phyloP scores from a whole-genome alignment of 2,888 invertebrate genomes.

The Drosophila paranaensis region DNA sequence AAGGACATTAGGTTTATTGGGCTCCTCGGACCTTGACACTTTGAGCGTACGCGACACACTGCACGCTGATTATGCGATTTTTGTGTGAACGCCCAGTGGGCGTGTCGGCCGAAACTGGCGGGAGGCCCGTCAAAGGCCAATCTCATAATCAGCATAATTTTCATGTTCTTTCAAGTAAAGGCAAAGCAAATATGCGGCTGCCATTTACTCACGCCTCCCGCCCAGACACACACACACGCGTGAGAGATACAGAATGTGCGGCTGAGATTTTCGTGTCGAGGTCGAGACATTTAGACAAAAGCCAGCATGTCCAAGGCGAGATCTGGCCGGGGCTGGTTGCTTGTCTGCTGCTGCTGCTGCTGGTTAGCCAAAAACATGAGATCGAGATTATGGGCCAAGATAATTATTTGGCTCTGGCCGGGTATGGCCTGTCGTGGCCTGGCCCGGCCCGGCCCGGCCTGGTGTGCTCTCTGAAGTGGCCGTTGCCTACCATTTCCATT shows the following conservation, averaged over 20 bases:
- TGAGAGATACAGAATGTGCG: slow-evolving; percentile 8
- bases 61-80: slow-evolving; percentile 28
- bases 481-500: slow-evolving; percentile 34
- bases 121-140: slow-evolving; percentile 53
- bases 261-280: slow-evolving; percentile 61
- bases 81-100: slow-evolving; percentile 41
- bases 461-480: slow-evolving; percentile 44
- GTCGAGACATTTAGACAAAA: slow-evolving; percentile 53
- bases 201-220: slow-evolving; percentile 17
- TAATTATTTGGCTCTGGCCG: slow-evolving; percentile 70
- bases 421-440: slow-evolving; percentile 44
- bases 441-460: slow-evolving; percentile 35
- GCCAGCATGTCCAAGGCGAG: slow-evolving; percentile 62
- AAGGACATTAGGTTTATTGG: slow-evolving; percentile 33
- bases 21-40: slow-evolving; percentile 28
- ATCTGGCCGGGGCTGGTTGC: slow-evolving; percentile 42
- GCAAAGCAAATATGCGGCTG: slow-evolving; percentile 45
- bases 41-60: slow-evolving; percentile 5
- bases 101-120: slow-evolving; percentile 28
- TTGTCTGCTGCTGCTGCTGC: slow-evolving; percentile 13
- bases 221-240: slow-evolving; percentile 7
- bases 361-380: slow-evolving; percentile 49
- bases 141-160: slow-evolving; percentile 79
- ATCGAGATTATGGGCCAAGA: slow-evolving; percentile 72
- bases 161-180: slow-evolving; percentile 62